Evolutionary conservation across 92 coral and sea anemone species (phyloP), one percentile per base, ranked within the genome.

Genomic region (Diadumene lineata): DNA sequence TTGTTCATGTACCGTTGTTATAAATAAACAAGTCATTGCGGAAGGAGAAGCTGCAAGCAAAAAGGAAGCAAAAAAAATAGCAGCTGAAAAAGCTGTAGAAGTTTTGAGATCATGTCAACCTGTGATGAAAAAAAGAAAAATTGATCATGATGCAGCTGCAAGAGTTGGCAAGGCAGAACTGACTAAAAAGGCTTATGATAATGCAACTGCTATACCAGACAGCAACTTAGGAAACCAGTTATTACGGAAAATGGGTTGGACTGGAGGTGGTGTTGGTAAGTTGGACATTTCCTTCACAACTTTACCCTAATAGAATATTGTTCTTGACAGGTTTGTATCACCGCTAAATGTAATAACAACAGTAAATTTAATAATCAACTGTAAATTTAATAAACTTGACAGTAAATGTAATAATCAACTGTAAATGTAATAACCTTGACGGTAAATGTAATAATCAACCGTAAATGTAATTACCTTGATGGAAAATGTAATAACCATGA

Each of bases 211-310:
- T 50, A 94, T 94, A 26, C 74, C 97, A 18, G 97, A 91, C 22
- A 83, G 80, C 56, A 94, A 94, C 77, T 67, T 94, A 32, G 98
- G 98, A 23, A 94, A 82, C 73, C 94, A 84, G 80, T 75, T 94
- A 79, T 72, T 94, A 48, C 82, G 92, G 32, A 88, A 86, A 75
- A 94, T 94, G 98, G 98, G 98, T n/a, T 91, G 98, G 97, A 83
- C 83, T 26, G 98, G 98, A 43, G 98, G 98, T 24, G 98, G 98
- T 73, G 64, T 91, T 7, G 93, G 97, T n/a, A 91, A 77, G 60
- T 58, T 30, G 34, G 22, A 19, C 13, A 0, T 43, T 8, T n/a
- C 10, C 69, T 28, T 2, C 50, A 24, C 0, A 11, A 9, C 27
- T 34, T 33, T 7, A 4, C n/a, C n/a, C n/a, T n/a, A n/a, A n/a